These are phyloP conservation scores for Heliconius hermathena DNA, from an alignment of 1,140 invertebrate species.

Conservation along the genomic window DNA sequence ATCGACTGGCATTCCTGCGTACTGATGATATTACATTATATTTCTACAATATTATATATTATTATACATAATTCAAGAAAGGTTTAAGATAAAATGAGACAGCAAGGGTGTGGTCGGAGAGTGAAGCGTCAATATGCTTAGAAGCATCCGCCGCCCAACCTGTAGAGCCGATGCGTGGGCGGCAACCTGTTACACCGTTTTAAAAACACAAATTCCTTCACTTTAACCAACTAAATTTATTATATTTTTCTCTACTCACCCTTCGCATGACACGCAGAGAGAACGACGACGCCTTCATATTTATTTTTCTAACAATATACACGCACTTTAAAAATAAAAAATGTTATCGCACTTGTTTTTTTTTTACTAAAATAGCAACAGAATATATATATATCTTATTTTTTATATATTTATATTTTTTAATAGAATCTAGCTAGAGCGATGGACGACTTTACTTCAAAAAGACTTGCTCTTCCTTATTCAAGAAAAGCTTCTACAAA, in stretches of 20 bases:
- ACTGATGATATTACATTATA: not conserved
- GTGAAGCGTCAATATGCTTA: conserved; percentile 41
- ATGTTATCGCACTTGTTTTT: conserved; percentile 26
- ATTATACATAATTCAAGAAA: not conserved
- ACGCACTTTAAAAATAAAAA: conserved; percentile 47
- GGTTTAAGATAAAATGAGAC: not conserved
- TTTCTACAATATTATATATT: not conserved
- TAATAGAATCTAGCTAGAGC: conserved; percentile 24
- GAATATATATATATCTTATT: not conserved
- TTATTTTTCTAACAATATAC: conserved; percentile 61
- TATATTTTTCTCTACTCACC: conserved; percentile 80
- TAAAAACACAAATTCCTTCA: conserved; percentile 18
- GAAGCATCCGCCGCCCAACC: conserved; percentile 50
- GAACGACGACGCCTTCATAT: conserved; percentile 90
- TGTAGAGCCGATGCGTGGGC: conserved; percentile 61
- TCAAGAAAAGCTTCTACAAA: conserved; percentile 38
- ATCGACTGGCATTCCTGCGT: not conserved
- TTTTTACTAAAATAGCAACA: not conserved
- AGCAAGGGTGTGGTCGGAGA: conserved; percentile 48
- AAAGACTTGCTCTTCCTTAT: not conserved
- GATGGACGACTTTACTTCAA: conserved; percentile 20
- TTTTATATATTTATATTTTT: not conserved
- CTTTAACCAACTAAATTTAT: not conserved
- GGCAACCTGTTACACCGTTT: conserved; percentile 65
- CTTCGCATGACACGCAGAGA: conserved; percentile 89